These are phyloP conservation scores for Cossypha niveicapilla DNA, from an alignment of 2,797 vertebrate genomes.

Conservation along the genomic window DNA sequence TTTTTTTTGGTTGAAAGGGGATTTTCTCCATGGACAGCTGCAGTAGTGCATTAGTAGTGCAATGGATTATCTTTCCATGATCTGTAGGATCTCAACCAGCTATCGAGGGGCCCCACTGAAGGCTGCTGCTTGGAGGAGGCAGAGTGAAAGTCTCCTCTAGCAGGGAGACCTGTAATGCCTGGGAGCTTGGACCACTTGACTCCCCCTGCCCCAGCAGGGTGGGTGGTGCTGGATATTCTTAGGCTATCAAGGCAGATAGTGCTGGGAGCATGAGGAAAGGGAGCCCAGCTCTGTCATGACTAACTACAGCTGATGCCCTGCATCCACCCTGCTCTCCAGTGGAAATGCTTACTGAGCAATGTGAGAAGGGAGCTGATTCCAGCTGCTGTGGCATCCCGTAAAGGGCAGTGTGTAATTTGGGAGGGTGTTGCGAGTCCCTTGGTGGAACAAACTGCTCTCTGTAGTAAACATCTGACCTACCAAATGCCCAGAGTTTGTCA, in stretches of 20 bases:
- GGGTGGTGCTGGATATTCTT: constrained; percentile 25
- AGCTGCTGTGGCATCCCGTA: constrained; percentile 35
- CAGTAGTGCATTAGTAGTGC: constrained; percentile 45
- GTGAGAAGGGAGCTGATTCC: constrained; percentile 27
- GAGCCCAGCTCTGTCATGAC: neutral
- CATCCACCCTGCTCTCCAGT: neutral
- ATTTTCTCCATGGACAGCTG: constrained; percentile 62
- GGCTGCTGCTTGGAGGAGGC: constrained; percentile 38
- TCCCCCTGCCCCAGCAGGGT: neutral
- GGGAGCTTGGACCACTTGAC: neutral
- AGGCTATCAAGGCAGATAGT: neutral
- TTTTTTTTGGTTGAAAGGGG: constrained; percentile 41
- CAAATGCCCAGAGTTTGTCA: neutral
- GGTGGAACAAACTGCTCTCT: neutral
- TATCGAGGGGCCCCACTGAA: constrained; percentile 23
- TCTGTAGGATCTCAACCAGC: constrained; percentile 52
- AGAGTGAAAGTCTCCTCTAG: constrained; percentile 47
- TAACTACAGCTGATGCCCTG: constrained; percentile 28
- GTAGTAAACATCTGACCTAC: constrained; percentile 30
- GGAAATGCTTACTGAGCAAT: constrained; percentile 51
- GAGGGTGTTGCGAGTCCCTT: constrained; percentile 29
- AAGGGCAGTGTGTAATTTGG: constrained; percentile 53
- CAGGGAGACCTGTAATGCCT: neutral
- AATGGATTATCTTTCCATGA: constrained; percentile 56
- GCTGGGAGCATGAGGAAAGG: neutral